phyloP scores from a whole-genome alignment of 2,113 vertebrate species.

The Onychostruthus taczanowskii region DNA sequence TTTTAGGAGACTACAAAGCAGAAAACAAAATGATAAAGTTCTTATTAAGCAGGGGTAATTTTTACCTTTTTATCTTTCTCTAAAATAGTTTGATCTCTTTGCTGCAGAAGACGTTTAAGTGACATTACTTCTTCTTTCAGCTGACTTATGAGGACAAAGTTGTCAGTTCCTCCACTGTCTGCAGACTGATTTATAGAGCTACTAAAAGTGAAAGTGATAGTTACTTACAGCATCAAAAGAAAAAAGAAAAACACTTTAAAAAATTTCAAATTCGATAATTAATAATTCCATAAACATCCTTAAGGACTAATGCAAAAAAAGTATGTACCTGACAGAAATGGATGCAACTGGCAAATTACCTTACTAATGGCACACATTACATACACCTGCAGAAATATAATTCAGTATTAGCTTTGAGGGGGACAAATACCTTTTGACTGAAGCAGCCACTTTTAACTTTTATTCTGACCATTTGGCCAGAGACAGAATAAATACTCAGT shows the following conservation, averaged over 20 bases:
- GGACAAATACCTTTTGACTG: conserved; percentile 68
- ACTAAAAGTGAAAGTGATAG: conserved; percentile 75
- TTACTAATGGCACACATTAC: conserved; percentile 81
- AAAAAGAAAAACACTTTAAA: background rate
- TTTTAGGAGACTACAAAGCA: background rate
- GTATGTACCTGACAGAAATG: conserved; percentile 80
- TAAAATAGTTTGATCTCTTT: conserved; percentile 95
- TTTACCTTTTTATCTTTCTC: conserved; percentile 97
- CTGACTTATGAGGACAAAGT: conserved; percentile 99
- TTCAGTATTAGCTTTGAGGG: conserved; percentile 77
- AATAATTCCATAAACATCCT: conserved; percentile 77
- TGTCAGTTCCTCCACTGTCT: conserved; percentile 98
- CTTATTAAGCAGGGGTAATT: background rate
- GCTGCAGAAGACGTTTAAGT: conserved; percentile 94
- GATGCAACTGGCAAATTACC: conserved; percentile 79
- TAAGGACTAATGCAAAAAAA: conserved; percentile 77
- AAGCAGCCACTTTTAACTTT: conserved; percentile 70
- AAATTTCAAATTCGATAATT: conserved; percentile 61
- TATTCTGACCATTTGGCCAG: conserved; percentile 64
- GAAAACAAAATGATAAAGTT: background rate
- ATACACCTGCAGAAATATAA: conserved; percentile 81
- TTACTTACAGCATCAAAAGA: conserved; percentile 22
- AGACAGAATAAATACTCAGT: conserved; percentile 59
- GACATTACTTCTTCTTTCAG: conserved; percentile 99
- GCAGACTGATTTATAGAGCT: conserved; percentile 98